phyloP scores from a whole-genome alignment of 2,888 invertebrate genomes.

The Callosobruchus maculatus region DNA sequence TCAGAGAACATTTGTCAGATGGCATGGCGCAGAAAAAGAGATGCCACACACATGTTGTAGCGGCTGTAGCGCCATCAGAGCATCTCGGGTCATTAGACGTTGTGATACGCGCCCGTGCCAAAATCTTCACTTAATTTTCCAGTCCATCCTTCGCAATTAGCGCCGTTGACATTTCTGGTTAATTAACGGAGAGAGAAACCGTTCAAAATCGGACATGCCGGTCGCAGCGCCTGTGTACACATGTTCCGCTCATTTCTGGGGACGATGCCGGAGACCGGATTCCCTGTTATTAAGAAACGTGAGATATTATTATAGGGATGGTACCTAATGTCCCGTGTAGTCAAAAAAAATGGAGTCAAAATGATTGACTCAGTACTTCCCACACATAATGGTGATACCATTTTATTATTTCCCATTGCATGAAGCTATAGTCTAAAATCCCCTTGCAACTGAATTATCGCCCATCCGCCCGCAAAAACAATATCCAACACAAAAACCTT shows the following conservation, averaged over 20 bases:
- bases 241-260: background rate
- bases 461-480: too few relatives aligned
- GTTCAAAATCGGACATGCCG: background rate
- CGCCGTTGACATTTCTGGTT: conserved; percentile 27
- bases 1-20: too few relatives aligned
- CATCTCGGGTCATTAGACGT: conserved; percentile 27
- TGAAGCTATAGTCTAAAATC: too few relatives aligned
- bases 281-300: background rate
- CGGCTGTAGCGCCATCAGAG: background rate
- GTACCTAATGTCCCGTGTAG: background rate
- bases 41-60: background rate
- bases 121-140: conserved; percentile 44
- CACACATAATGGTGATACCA: too few relatives aligned
- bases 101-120: conserved; percentile 42
- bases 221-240: background rate
- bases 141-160: conserved; percentile 35
- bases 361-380: too few relatives aligned
- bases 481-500: too few relatives aligned
- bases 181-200: conserved; percentile 25
- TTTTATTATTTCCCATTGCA: too few relatives aligned
- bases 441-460: too few relatives aligned
- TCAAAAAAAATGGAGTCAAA: too few relatives aligned
- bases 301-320: background rate
- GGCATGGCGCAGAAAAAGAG: background rate
- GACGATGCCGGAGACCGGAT: background rate